phyloP scores from a whole-genome alignment of 2,113 vertebrate genomes.

The Clarias batrachus region DNA sequence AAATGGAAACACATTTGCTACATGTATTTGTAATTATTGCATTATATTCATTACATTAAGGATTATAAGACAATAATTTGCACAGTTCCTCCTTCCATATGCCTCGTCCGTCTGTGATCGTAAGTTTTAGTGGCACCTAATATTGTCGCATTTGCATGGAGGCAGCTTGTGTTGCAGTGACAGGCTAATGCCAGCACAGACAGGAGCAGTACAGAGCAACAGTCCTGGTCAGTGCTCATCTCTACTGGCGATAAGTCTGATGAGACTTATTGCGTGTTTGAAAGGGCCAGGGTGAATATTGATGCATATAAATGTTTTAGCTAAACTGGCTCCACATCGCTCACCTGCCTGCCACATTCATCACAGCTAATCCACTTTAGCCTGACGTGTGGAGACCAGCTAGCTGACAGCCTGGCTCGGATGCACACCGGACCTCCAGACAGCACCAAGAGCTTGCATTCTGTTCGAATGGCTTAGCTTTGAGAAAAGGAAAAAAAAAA shows the following conservation, averaged over 20 bases:
- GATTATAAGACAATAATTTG: constrained; percentile 28
- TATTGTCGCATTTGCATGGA: constrained; percentile 18
- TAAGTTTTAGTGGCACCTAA: constrained; percentile 14
- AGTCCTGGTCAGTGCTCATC: constrained; percentile 30
- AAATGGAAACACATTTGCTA: constrained; percentile 49
- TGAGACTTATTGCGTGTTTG: constrained; percentile 53
- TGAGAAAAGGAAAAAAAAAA: constrained; percentile 9
- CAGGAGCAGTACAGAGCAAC: background rate
- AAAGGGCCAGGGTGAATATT: constrained; percentile 60
- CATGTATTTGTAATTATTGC: constrained; percentile 46
- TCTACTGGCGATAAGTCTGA: constrained; percentile 38
- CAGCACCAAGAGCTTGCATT: constrained; percentile 15
- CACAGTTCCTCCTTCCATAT: constrained; percentile 11
- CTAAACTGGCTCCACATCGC: constrained; percentile 55
- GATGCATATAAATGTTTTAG: constrained; percentile 62
- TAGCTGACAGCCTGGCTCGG: constrained; percentile 52
- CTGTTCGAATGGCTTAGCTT: constrained; percentile 26
- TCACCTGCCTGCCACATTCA: constrained; percentile 61
- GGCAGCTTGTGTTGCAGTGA: constrained; percentile 16
- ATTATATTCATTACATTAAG: constrained; percentile 11
- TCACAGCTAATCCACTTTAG: constrained; percentile 66
- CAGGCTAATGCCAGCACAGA: constrained; percentile 34
- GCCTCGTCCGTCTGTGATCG: constrained; percentile 27
- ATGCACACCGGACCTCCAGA: constrained; percentile 25
- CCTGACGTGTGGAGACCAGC: constrained; percentile 50